A percentile compares a stretch with the other conserved stretches of the same genome.
Evolutionary conservation across 1,140 invertebrate genomes (phyloP).

Genomic region (Theocolax elegans): DNA sequence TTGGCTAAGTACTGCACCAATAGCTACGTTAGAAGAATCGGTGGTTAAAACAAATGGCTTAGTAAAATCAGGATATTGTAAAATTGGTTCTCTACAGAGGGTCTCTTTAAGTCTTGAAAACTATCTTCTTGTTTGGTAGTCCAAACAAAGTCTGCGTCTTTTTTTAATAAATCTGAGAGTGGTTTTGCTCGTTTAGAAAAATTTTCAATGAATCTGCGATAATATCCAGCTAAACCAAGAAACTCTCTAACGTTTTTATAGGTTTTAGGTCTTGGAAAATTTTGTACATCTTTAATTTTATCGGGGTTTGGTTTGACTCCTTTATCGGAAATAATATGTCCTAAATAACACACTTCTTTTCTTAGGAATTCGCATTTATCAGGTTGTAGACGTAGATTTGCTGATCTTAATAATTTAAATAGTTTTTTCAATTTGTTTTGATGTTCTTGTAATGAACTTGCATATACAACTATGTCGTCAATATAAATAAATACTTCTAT

Average conservation of each 20-base stretch:
- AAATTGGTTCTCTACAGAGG: background rate
- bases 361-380: conserved; percentile 14
- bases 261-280: background rate
- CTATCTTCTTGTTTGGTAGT: background rate
- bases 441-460: background rate
- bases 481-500: background rate
- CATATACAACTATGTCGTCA: background rate
- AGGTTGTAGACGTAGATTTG: background rate
- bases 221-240: conserved; percentile 5
- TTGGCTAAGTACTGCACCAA: background rate
- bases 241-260: conserved; percentile 1
- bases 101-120: background rate
- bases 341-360: background rate
- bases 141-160: background rate
- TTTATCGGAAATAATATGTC: background rate
- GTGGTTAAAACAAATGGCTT: conserved; percentile 1
- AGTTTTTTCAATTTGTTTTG: background rate
- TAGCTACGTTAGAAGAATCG: background rate
- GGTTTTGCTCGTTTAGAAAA: background rate
- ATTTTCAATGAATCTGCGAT: conserved; percentile 3
- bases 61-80: background rate
- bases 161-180: background rate
- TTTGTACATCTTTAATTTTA: background rate
- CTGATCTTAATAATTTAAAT: background rate
- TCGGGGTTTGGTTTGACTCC: background rate